Percentiles rank a stretch among this genome's conserved stretches.
Conservation (phyloP, 2,113 vertebrate species). For the Cettia cetti region DNA sequence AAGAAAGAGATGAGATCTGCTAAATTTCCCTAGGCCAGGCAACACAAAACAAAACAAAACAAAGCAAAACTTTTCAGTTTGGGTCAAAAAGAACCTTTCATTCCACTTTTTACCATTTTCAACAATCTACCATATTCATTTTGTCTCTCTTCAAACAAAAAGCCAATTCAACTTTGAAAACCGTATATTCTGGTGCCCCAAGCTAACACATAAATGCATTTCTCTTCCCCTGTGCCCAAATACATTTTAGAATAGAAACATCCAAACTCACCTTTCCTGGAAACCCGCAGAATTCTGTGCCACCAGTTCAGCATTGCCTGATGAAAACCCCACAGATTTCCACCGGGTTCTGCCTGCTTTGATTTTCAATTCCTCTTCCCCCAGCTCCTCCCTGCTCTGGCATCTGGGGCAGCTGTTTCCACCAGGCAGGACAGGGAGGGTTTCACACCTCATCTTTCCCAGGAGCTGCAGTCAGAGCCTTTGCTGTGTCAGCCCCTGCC, state of each 20-base stretch:
- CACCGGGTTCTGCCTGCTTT: background rate
- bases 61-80: background rate
- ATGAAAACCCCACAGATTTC: background rate
- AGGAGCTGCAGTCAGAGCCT: background rate
- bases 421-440: background rate
- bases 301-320: background rate
- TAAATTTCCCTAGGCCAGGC: background rate
- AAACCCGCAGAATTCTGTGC: background rate
- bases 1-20: background rate
- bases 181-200: fast-evolving
- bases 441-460: background rate
- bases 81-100: background rate
- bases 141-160: background rate
- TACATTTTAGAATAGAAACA: background rate
- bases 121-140: background rate
- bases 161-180: background rate
- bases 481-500: background rate
- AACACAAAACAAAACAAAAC: background rate
- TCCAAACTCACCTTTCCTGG: background rate
- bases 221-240: background rate
- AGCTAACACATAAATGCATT: background rate
- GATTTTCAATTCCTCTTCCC: background rate
- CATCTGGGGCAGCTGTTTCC: background rate
- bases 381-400: background rate
- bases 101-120: background rate